Evolutionary conservation across 2,797 vertebrate genomes (phyloP).

Genomic region (Poliocrania exsul): DNA sequence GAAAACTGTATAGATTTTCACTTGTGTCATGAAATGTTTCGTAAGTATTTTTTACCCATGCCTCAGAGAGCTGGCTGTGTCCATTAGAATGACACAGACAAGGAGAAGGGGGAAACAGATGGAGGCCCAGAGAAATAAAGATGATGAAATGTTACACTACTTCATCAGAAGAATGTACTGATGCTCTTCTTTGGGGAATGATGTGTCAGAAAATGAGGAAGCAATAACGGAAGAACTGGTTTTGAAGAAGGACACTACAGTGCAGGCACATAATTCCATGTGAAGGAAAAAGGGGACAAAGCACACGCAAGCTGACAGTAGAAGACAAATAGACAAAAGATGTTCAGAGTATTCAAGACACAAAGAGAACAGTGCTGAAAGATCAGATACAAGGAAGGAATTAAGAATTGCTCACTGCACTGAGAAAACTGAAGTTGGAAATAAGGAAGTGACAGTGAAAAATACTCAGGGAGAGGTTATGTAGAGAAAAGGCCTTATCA

Average conservation of each 20-base stretch:
- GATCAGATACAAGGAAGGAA: not conserved
- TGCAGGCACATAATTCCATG: not conserved
- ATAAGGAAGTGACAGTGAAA: not conserved
- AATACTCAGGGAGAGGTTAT: not conserved
- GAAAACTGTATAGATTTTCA: not conserved
- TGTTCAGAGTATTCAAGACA: not conserved
- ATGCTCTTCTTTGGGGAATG: not conserved
- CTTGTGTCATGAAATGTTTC: not conserved
- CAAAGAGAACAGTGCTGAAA: not conserved
- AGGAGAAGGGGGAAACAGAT: conserved; percentile 7
- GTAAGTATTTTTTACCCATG: not conserved
- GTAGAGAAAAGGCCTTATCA: not conserved
- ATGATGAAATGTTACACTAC: conserved; percentile 7
- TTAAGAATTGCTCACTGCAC: not conserved
- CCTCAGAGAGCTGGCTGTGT: not conserved
- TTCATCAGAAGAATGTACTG: not conserved
- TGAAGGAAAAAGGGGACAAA: not conserved
- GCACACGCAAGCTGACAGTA: not conserved
- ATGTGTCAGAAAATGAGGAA: not conserved
- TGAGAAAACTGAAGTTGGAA: not conserved
- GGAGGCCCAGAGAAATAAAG: not conserved
- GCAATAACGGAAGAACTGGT: not conserved
- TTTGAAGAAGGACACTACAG: not conserved
- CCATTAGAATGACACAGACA: not conserved
- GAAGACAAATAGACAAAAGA: not conserved